Evolutionary conservation across 2,888 invertebrate species (phyloP).

Genomic region (Thymelicus sylvestris): DNA sequence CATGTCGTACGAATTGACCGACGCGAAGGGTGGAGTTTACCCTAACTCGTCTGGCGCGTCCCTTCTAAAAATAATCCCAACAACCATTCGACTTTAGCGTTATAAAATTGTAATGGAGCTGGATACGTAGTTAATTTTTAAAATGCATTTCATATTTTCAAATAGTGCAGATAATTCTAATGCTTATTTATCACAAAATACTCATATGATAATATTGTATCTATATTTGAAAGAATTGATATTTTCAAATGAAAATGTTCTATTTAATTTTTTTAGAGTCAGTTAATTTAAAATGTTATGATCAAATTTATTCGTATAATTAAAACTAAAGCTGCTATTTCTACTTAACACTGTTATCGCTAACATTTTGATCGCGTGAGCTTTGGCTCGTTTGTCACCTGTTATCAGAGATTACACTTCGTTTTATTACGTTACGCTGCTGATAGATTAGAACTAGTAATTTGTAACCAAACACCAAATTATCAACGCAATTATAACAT

Average conservation of each 20-base stretch:
- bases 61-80: conserved; percentile 28
- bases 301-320: conserved; percentile 10
- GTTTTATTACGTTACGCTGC: conserved; percentile 36
- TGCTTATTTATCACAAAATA: no score
- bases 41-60: conserved; percentile 24
- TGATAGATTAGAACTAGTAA: conserved; percentile 29
- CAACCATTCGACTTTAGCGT: conserved; percentile 1
- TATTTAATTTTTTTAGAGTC: background rate
- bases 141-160: background rate
- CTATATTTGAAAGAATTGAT: no score
- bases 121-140: background rate
- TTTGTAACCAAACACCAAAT: conserved; percentile 25
- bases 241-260: background rate
- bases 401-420: conserved; percentile 36
- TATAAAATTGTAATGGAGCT: conserved; percentile 5
- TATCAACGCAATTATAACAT: background rate
- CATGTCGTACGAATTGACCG: conserved; percentile 36
- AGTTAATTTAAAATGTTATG: background rate
- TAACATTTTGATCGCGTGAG: conserved; percentile 38
- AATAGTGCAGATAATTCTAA: background rate
- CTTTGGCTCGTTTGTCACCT: conserved; percentile 35
- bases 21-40: conserved; percentile 27
- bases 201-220: no score
- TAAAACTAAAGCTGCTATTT: conserved; percentile 21
- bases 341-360: conserved; percentile 18